Percentiles rank a stretch among this genome's conserved stretches.
These are phyloP conservation scores for Rhinatrema bivittatum DNA, from an alignment of 2,797 vertebrate species.

Conservation along the genomic window DNA sequence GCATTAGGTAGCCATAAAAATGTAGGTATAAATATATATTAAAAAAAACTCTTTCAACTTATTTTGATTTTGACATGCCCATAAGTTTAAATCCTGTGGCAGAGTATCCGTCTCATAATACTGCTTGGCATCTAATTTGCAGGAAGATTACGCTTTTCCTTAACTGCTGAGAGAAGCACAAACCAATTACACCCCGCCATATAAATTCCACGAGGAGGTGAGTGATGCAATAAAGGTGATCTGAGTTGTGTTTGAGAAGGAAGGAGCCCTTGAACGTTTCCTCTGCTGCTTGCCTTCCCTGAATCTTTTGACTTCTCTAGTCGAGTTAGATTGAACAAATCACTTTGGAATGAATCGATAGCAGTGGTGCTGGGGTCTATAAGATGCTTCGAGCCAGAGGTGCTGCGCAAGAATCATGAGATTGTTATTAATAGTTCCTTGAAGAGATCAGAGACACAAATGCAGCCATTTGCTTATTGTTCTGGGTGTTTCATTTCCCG, in stretches of 20 bases:
- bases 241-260: constrained; percentile 27
- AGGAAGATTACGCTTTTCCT: constrained; percentile 17
- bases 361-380: no score
- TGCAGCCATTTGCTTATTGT: no score
- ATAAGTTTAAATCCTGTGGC: neutral
- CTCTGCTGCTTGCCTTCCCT: constrained; percentile 19
- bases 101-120: constrained; percentile 1
- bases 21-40: no score
- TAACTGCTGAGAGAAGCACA: constrained; percentile 21
- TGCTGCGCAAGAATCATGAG: no score
- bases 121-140: constrained; percentile 15
- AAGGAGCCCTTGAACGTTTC: constrained; percentile 31
- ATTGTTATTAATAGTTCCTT: no score
- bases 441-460: no score
- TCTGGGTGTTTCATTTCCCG: no score
- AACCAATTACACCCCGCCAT: constrained; percentile 25
- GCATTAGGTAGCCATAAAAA: no score
- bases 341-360: no score
- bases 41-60: constrained; percentile 1
- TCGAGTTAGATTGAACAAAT: constrained; percentile 44
- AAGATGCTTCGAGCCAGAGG: no score
- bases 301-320: constrained; percentile 41
- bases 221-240: constrained; percentile 26
- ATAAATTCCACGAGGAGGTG: constrained; percentile 27
- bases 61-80: constrained; percentile 2